Conservation (phyloP, 2,113 vertebrate species). For the Mustela nigripes region DNA sequence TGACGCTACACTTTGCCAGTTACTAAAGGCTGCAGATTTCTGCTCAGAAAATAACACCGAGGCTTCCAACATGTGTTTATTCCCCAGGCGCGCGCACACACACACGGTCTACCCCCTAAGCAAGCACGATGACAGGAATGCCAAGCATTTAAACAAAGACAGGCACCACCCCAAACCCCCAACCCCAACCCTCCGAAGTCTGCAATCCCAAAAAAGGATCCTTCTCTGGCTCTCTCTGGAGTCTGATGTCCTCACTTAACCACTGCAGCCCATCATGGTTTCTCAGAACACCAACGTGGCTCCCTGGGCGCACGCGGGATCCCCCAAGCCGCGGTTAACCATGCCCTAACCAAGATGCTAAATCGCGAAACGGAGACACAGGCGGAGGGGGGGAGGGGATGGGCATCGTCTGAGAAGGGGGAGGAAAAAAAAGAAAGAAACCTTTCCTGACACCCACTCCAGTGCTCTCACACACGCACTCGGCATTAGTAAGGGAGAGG, state of each 20-base stretch:
- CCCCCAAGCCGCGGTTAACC: conserved; percentile 56
- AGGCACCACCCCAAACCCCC: background rate
- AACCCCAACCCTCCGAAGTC: background rate
- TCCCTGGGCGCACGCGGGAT: conserved; percentile 42
- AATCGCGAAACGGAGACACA: conserved; percentile 62
- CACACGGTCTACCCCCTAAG: background rate
- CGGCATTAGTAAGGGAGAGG: background rate
- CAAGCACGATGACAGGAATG: conserved; percentile 57
- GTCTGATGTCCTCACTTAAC: conserved; percentile 75
- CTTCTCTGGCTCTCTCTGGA: conserved; percentile 52
- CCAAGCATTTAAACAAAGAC: conserved; percentile 77
- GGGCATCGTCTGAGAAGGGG: background rate
- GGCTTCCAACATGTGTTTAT: conserved; percentile 80
- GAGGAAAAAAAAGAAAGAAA: background rate
- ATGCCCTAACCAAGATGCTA: conserved; percentile 58
- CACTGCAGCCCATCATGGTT: conserved; percentile 77
- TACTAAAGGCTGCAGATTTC: conserved; percentile 78
- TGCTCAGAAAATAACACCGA: conserved; percentile 76
- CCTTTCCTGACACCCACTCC: background rate
- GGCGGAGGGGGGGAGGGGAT: no score
- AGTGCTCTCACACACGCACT: background rate
- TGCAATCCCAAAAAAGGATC: conserved; percentile 36
- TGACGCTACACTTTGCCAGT: conserved; percentile 86
- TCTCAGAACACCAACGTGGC: conserved; percentile 73
- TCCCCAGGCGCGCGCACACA: conserved; percentile 69